Percentiles rank a stretch among this genome's conserved stretches.
Conservation (phyloP, 2,113 vertebrate genomes). For the Casuarius casuarius region DNA sequence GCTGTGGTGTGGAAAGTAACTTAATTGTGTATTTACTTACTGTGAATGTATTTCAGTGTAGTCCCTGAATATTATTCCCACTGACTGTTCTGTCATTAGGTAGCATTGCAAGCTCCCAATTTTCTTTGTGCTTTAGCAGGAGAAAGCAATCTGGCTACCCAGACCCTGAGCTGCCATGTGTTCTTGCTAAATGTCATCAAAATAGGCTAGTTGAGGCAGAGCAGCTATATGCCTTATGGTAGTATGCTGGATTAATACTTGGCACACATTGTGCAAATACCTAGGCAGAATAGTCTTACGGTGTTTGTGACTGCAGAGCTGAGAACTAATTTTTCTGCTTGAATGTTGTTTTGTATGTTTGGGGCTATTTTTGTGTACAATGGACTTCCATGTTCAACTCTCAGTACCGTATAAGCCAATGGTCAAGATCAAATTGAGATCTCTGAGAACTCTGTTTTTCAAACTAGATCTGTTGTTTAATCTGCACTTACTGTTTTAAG, state of each 20-base stretch:
- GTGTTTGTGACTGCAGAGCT: not conserved
- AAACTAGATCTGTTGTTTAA: not conserved
- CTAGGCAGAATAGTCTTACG: not conserved
- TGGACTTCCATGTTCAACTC: not conserved
- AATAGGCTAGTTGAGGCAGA: not conserved
- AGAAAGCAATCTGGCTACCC: not conserved
- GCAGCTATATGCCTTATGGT: not conserved
- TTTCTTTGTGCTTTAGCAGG: not conserved
- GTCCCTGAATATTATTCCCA: not conserved
- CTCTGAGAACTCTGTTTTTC: not conserved
- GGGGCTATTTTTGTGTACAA: not conserved
- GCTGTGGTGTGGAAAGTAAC: not conserved
- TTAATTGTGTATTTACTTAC: slow-evolving; percentile 35
- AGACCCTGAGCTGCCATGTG: not conserved
- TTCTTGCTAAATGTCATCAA: not conserved
- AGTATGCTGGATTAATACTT: not conserved
- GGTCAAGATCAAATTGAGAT: not conserved
- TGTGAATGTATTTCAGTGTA: not conserved
- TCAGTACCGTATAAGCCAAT: not conserved
- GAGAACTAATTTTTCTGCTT: not conserved
- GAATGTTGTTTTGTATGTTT: not conserved
- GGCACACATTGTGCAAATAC: not conserved
- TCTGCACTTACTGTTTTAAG: not conserved
- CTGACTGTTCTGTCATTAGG: not conserved
- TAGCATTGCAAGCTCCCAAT: not conserved